These are phyloP conservation scores for Amphimallon solstitiale DNA, from an alignment of 2,888 invertebrate genomes.

Conservation along the genomic window DNA sequence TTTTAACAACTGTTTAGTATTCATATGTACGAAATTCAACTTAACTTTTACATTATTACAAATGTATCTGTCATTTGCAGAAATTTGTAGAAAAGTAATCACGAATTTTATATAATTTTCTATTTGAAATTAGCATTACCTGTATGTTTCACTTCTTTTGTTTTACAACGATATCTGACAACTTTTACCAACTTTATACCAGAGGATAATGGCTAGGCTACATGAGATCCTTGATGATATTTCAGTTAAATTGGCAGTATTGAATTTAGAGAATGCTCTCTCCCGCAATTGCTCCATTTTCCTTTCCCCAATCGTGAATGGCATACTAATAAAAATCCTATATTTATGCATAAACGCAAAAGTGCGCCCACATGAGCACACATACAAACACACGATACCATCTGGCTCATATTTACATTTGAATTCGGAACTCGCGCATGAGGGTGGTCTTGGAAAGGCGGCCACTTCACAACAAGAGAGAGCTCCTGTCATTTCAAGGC, in stretches of 20 bases:
- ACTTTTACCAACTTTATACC: conserved; percentile 7
- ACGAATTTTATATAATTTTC: too few species aligned
- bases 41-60: too few species aligned
- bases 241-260: conserved; percentile 12
- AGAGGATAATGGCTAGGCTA: conserved; percentile 4
- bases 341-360: neutral
- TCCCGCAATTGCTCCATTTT: conserved; percentile 9
- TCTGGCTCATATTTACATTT: conserved; percentile 23
- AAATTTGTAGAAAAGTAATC: too few species aligned
- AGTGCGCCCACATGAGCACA: neutral
- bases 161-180: neutral
- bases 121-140: too few species aligned
- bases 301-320: conserved; percentile 1
- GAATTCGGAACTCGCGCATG: conserved; percentile 6
- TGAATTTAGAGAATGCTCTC: conserved; percentile 18
- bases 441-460: conserved; percentile 4
- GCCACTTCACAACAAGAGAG: conserved; percentile 13
- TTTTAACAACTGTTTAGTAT: too few species aligned
- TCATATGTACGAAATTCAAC: too few species aligned
- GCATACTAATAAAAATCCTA: conserved; percentile 11
- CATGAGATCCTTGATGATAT: neutral
- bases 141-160: too few species aligned
- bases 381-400: neutral
- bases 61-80: too few species aligned
- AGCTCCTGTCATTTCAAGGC: conserved; percentile 20